Base-by-base conservation (phyloP, 2,888 invertebrate species). In the Nebria brevicollis region DNA sequence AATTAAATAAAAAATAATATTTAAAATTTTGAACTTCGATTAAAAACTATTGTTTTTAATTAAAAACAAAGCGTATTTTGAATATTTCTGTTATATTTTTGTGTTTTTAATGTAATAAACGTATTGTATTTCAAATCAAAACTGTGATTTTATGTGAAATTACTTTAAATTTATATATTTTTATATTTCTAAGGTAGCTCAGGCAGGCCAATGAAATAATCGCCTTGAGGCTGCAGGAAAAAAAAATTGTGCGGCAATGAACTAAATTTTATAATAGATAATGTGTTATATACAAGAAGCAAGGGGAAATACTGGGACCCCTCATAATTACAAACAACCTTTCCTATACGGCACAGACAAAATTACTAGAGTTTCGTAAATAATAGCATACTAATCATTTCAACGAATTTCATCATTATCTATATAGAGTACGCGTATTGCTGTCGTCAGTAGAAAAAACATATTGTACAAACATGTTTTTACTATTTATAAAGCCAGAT, bases 401-500 rank as follows among this genome's bases (percentile, higher is more conserved):
- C 20, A 70, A 20, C 25, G 25, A 7, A 75, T 76, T 77, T 77
- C 77, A 70, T 77, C 68, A 70, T 43, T 10, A 77, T 70, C n/a
- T 43, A 70, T 70, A 64, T 77, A 26, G 66, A 11, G 13, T 76
- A 41, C 66, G 54, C 13, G 54, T 13, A 54, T 54, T 10, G 64
- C 66, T 78, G 43, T 73, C 66, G 73, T 78, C 73, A 78, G 41
- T 41, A 34, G 42, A 15, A 70, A 54, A 34, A 43, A 26, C 41
- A 65, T 64, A 74, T 73, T 66, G 72, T 26, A 73, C 15, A 78
- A 78, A 78, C 78, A 78, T 78, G 78, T 78, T 78, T 78, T 66
- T 78, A 73, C 72, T 72, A 70, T 72, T 72, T 42, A 26, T 65
- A 41, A 26, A 42, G n/a, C 13, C 70, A 20, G 42, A 26, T 42